Conservation (phyloP, 2,113 vertebrate species). For the Furnarius figulus region DNA sequence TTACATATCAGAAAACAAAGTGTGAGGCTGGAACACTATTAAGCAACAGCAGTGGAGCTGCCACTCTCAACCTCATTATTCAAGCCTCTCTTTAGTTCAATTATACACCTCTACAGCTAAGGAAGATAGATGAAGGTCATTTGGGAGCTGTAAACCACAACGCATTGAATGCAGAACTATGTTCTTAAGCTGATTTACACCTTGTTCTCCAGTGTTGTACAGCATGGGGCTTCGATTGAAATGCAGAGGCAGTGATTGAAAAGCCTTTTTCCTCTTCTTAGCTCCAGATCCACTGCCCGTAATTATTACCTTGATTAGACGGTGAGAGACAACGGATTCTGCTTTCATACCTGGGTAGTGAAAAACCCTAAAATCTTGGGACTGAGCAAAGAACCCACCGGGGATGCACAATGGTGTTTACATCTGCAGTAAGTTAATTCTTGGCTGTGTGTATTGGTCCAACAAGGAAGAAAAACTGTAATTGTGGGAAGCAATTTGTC, state of each 20-base stretch:
- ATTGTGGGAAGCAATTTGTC: conserved; percentile 56
- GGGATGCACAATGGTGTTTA: conserved; percentile 33
- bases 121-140: conserved; percentile 85
- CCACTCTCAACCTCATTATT: conserved; percentile 79
- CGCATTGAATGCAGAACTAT: conserved; percentile 78
- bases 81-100: conserved; percentile 82
- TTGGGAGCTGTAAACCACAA: conserved; percentile 81
- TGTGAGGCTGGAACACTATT: conserved; percentile 66
- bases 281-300: conserved; percentile 24
- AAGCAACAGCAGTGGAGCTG: conserved; percentile 65
- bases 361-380: conserved; percentile 2
- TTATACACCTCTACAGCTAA: conserved; percentile 82
- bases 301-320: conserved; percentile 74
- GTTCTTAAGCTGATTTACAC: conserved; percentile 86
- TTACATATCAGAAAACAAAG: conserved; percentile 68
- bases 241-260: conserved; percentile 74
- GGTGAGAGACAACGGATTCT: conserved; percentile 34
- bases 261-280: conserved; percentile 65
- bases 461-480: background rate
- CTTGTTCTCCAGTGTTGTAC: conserved; percentile 77
- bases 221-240: conserved; percentile 72
- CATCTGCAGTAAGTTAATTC: conserved; percentile 23
- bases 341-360: background rate
- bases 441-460: background rate
- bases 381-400: background rate